Conservation (phyloP, 2,113 vertebrate genomes). For the Equus quagga region DNA sequence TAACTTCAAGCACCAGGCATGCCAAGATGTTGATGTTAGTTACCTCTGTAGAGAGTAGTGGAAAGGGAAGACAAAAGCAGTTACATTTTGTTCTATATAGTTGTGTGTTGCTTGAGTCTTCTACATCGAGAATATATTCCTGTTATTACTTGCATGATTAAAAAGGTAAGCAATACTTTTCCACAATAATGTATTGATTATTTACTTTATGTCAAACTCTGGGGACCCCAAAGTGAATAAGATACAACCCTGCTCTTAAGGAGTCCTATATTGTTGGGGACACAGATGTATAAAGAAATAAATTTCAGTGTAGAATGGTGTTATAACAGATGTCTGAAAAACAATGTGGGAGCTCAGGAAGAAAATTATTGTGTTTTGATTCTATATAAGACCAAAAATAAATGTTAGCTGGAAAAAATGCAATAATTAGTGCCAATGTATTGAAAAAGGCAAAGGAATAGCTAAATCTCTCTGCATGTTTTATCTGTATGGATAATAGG, state of each 20-base stretch:
- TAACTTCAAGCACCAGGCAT: constrained; percentile 19
- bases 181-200: not conserved
- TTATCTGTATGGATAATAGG: not conserved
- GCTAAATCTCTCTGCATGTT: not conserved
- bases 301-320: not conserved
- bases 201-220: not conserved
- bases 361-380: not conserved
- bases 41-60: not conserved
- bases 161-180: not conserved
- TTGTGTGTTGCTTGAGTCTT: not conserved
- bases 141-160: not conserved
- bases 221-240: not conserved
- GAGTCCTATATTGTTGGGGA: not conserved
- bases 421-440: not conserved
- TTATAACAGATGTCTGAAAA: not conserved
- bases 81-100: not conserved
- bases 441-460: not conserved
- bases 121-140: not conserved
- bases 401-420: not conserved
- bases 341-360: not conserved
- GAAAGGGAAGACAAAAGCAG: not conserved
- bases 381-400: not conserved
- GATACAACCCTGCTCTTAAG: not conserved
- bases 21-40: not conserved
- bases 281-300: not conserved